Percentiles rank a stretch among this genome's conserved stretches.
Evolutionary conservation across 2,113 vertebrate species (phyloP).

Genomic region (Mystacornis crossleyi): DNA sequence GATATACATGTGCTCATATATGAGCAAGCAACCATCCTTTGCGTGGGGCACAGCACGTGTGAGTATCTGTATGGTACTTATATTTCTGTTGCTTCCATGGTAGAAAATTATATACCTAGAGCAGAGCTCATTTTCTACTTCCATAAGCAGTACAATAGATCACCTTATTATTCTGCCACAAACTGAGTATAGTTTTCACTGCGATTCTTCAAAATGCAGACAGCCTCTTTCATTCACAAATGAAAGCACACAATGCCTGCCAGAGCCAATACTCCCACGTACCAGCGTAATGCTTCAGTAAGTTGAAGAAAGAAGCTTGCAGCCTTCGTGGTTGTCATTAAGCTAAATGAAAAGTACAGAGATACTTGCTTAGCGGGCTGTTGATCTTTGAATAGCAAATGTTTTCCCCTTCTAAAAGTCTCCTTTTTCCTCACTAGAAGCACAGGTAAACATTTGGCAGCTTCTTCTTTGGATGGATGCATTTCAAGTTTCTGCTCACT

Average conservation of each 20-base stretch:
- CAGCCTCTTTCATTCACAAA: slow-evolving; percentile 46
- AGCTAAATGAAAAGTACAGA: slow-evolving; percentile 10
- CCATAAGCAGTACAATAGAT: slow-evolving; percentile 43
- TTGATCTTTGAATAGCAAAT: background rate
- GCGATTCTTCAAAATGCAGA: slow-evolving; percentile 14
- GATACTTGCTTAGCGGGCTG: background rate
- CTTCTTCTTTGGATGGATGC: background rate
- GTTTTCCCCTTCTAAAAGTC: background rate
- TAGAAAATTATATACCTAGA: background rate
- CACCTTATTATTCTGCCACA: slow-evolving; percentile 38
- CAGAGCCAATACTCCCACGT: slow-evolving; percentile 22
- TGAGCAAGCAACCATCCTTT: background rate
- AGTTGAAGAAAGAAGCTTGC: background rate
- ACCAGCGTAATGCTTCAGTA: background rate
- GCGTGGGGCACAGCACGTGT: rapidly evolving
- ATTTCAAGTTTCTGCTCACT: background rate
- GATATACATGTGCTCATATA: background rate
- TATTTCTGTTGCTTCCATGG: background rate
- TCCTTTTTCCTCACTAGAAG: background rate
- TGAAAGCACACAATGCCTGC: slow-evolving; percentile 2
- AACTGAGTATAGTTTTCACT: slow-evolving; percentile 8
- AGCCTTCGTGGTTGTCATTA: background rate
- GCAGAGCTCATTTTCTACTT: slow-evolving; percentile 39
- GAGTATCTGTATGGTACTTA: background rate
- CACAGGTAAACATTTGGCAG: background rate